A percentile compares a stretch with the other conserved stretches of the same genome.
Conservation (phyloP, 2,888 invertebrate genomes). For the Drosophila paramelanica region DNA sequence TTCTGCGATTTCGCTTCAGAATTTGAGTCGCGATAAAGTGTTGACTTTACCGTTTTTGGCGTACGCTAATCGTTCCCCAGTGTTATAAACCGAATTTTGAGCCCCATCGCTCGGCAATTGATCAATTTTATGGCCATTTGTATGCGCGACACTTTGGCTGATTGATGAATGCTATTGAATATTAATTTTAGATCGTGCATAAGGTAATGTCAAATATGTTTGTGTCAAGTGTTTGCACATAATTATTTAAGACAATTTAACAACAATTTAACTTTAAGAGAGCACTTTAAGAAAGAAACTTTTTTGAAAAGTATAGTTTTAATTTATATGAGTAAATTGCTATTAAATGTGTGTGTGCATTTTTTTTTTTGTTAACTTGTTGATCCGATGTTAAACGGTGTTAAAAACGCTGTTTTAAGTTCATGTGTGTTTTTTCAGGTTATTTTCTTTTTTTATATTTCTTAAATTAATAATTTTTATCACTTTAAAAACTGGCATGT, state of each 20-base stretch:
- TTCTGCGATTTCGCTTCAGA: slow-evolving; percentile 14
- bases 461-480: no score
- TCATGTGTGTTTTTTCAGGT: no score
- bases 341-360: no score
- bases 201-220: slow-evolving; percentile 31
- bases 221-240: slow-evolving; percentile 14
- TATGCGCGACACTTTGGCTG: slow-evolving; percentile 19
- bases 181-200: slow-evolving; percentile 5
- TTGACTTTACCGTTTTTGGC: slow-evolving; percentile 10
- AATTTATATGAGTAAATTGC: no score
- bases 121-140: slow-evolving; percentile 19
- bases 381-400: no score
- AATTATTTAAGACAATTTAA: slow-evolving; percentile 7
- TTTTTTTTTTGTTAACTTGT: no score
- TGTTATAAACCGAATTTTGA: slow-evolving; percentile 15
- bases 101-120: slow-evolving; percentile 19
- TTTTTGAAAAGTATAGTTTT: no score
- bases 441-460: no score
- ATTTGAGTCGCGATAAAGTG: slow-evolving; percentile 12
- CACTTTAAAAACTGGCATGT: no score
- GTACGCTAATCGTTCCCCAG: slow-evolving; percentile 15
- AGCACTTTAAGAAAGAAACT: no score
- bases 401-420: no score
- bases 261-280: not conserved
- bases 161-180: slow-evolving; percentile 32